phyloP scores from a whole-genome alignment of 2,888 invertebrate genomes.

The Abrostola tripartita region DNA sequence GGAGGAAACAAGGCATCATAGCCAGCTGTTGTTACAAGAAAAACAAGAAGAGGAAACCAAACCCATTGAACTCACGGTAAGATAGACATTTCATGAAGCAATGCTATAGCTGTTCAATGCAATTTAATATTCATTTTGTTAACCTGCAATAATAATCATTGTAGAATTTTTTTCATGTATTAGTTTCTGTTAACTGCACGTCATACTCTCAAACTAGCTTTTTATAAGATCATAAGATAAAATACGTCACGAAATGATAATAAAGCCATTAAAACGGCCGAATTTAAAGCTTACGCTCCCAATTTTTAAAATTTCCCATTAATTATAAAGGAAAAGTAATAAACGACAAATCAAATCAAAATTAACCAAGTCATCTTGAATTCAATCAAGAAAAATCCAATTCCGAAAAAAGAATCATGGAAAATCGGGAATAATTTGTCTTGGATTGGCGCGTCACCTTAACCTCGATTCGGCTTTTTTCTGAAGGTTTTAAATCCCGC shows the following conservation, averaged over 20 bases:
- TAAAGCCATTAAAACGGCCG: conserved; percentile 20
- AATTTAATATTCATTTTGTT: no score
- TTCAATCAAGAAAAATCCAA: conserved; percentile 47
- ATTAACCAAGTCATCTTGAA: conserved; percentile 36
- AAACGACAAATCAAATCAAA: conserved; percentile 46
- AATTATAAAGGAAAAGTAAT: conserved; percentile 46
- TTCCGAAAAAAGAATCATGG: conserved; percentile 42
- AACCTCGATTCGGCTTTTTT: conserved; percentile 33
- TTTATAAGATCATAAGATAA: conserved; percentile 17
- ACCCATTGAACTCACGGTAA: conserved; percentile 79
- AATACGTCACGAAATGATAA: no score
- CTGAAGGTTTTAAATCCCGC: conserved; percentile 20
- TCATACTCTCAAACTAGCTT: conserved; percentile 1
- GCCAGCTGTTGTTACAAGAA: conserved; percentile 90
- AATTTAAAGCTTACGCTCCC: conserved; percentile 24
- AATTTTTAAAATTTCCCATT: conserved; percentile 25
- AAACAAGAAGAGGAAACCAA: conserved; percentile 82
- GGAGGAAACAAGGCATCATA: conserved; percentile 89
- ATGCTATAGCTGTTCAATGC: no score
- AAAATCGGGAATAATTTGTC: conserved; percentile 45
- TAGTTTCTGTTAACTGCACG: background rate
- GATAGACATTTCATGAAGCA: conserved; percentile 19
- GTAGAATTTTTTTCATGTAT: no score
- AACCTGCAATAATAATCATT: no score
- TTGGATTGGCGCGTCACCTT: conserved; percentile 43